These are phyloP conservation scores for Sinocyclocheilus maitianheensis DNA, from an alignment of 2,113 vertebrate species.

Conservation along the genomic window DNA sequence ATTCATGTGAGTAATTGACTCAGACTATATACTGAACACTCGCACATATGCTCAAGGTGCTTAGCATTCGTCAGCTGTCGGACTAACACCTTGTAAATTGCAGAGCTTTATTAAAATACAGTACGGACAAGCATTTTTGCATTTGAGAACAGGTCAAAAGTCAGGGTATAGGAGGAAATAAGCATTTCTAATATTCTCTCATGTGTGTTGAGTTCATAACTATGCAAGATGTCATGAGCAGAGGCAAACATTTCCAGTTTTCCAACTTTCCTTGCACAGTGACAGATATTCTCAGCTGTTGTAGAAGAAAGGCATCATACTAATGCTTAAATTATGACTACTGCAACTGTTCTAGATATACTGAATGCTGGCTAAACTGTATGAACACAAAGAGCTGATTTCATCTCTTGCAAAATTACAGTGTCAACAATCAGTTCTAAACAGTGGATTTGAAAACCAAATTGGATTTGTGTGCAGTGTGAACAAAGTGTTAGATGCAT, in stretches of 20 bases:
- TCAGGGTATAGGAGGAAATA: background rate
- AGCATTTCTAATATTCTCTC: background rate
- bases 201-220: background rate
- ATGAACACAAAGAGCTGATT: background rate
- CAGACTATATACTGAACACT: background rate
- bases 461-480: conserved; percentile 6
- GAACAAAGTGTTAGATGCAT: background rate
- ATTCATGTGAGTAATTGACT: conserved; percentile 16
- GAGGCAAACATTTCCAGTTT: background rate
- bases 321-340: background rate
- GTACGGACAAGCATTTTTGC: background rate
- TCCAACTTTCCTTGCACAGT: background rate
- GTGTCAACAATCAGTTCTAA: conserved; percentile 1
- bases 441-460: conserved; percentile 9
- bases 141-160: background rate
- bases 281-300: conserved; percentile 31
- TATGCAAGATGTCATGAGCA: background rate
- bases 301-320: background rate
- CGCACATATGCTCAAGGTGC: background rate
- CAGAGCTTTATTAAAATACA: background rate
- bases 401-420: conserved; percentile 8
- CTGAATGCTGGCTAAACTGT: background rate
- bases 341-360: background rate
- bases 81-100: background rate
- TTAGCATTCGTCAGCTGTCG: background rate